Conservation (phyloP, 2,888 invertebrate species). For the Latrodectus elegans region DNA sequence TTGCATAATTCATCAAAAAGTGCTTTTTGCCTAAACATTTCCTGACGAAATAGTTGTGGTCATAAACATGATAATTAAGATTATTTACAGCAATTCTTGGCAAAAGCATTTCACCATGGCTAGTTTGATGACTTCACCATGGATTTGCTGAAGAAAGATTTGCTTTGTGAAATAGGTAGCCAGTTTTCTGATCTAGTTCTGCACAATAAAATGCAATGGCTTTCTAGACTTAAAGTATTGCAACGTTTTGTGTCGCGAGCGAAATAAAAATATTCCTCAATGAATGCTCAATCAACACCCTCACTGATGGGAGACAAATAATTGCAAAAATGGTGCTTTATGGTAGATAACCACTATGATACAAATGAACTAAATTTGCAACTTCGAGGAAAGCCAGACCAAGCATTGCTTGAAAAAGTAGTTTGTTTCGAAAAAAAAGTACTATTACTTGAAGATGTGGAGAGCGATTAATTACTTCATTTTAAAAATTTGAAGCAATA, state of each 20-base stretch:
- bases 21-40: constrained; percentile 39
- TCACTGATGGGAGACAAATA: constrained; percentile 14
- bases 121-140: no score
- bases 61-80: constrained; percentile 13
- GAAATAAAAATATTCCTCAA: constrained; percentile 15
- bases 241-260: constrained; percentile 5
- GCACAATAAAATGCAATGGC: constrained; percentile 18
- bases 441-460: background rate
- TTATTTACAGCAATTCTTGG: constrained; percentile 12
- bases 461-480: background rate
- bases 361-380: background rate
- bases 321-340: constrained; percentile 7
- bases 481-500: no score
- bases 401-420: background rate
- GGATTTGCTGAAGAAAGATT: no score
- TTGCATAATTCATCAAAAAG: constrained; percentile 37
- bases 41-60: constrained; percentile 19
- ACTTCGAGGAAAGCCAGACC: background rate
- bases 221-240: constrained; percentile 23
- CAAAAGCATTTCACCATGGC: constrained; percentile 7
- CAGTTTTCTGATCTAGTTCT: constrained; percentile 24
- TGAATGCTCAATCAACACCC: no score
- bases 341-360: background rate
- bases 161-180: constrained; percentile 19
- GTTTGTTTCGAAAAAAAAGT: background rate